Conservation (phyloP, 2,888 invertebrate genomes). For the Caenorhabditis uteleia region DNA sequence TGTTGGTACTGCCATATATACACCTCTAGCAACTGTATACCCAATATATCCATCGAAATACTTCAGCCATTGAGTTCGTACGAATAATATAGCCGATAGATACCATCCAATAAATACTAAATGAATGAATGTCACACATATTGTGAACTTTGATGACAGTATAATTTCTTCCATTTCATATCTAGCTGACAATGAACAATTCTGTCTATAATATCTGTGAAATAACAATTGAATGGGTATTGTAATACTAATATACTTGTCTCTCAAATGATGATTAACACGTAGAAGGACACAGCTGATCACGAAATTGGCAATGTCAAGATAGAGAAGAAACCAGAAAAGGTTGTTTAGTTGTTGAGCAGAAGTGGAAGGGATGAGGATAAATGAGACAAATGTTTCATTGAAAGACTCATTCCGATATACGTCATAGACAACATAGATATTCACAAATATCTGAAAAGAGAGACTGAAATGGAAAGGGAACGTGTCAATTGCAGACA, state of each 20-base stretch:
- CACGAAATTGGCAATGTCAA: neutral
- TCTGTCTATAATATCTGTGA: too few species aligned
- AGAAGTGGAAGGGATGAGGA: neutral
- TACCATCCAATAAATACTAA: conserved; percentile 26
- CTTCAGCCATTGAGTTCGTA: conserved; percentile 10
- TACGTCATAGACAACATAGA: neutral
- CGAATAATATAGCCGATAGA: conserved; percentile 5
- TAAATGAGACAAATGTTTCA: neutral
- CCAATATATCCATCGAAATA: conserved; percentile 19
- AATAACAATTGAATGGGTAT: too few species aligned
- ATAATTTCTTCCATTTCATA: conserved; percentile 22
- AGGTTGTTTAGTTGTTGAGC: neutral
- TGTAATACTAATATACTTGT: neutral
- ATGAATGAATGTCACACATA: conserved; percentile 17
- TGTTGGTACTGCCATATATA: conserved; percentile 13
- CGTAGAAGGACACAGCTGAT: neutral
- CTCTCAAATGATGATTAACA: neutral
- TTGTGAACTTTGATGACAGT: conserved; percentile 18
- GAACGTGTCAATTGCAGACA: conserved; percentile 6
- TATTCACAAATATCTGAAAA: neutral
- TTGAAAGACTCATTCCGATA: neutral
- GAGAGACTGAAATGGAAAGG: too few species aligned
- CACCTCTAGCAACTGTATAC: conserved; percentile 22
- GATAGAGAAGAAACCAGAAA: neutral
- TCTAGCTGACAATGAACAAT: conserved; percentile 10